Evolutionary conservation across 1,140 invertebrate genomes (phyloP).

Genomic region (Apis cerana): DNA sequence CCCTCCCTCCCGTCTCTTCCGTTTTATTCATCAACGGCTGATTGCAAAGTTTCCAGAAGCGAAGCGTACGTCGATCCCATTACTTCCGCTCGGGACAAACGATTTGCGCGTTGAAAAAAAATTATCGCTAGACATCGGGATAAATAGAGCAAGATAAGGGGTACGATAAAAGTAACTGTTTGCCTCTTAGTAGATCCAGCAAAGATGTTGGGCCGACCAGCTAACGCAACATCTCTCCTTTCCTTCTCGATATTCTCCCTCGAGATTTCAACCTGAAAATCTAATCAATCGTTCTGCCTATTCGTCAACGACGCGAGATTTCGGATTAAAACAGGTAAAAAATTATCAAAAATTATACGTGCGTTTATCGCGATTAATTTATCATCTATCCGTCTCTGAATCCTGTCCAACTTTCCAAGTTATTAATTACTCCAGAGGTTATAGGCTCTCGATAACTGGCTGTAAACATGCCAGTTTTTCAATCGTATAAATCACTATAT

Average conservation of each 20-base stretch:
- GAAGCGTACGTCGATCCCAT: conserved; percentile 28
- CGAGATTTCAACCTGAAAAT: neutral
- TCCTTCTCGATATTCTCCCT: neutral
- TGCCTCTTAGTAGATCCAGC: neutral
- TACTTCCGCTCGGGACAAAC: conserved; percentile 26
- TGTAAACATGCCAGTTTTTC: too few species aligned
- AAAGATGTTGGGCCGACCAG: neutral
- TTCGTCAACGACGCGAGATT: neutral
- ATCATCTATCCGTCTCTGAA: too few species aligned
- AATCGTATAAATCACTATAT: too few species aligned
- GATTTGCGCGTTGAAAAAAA: conserved; percentile 30
- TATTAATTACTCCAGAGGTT: too few species aligned
- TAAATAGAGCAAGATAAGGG: conserved; percentile 44
- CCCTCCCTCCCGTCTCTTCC: neutral
- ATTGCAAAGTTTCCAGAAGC: conserved; percentile 40
- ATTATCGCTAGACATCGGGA: conserved; percentile 32
- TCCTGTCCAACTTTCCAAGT: too few species aligned
- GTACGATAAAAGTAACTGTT: conserved; percentile 39
- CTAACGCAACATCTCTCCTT: neutral
- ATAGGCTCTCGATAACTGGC: too few species aligned
- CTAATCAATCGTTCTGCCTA: neutral
- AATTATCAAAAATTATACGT: too few species aligned
- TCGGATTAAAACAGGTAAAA: too few species aligned
- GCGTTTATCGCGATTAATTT: too few species aligned
- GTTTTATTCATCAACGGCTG: conserved; percentile 41